Evolutionary conservation across 2,797 vertebrate species (phyloP), one percentile per base, ranked within the genome.

Genomic region (Valencia hispanica): DNA sequence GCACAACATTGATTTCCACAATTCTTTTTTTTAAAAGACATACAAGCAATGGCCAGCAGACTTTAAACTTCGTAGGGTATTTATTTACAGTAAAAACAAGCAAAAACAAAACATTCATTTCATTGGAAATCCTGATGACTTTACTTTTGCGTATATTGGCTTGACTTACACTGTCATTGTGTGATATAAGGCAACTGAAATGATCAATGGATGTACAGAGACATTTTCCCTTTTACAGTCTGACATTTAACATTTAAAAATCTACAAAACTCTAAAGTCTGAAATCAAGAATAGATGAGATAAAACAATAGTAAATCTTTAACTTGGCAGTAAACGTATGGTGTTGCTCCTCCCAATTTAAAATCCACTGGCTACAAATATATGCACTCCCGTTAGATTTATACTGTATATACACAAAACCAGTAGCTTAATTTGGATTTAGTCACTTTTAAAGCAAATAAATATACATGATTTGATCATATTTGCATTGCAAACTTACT

Each of bases 1-100:
- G 77, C 53, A 70, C 34, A 55, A 69, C 34, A 65, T 43, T 32
- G 68, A 79, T 68, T 77, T 77, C 77, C n/a, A 73, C 18, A 10
- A 20, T 82, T 9, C 66, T 12, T 41, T 65, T 78, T 51, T 63
- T 53, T 4, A 55, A 25, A 45, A 18, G 22, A 6, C 12, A 69
- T 8, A 79, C 11, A 65, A 8, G 72, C 1, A 32, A 22, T 14
- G 10, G 20, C 34, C 18, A 73, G 73, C 2, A 86, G 30, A 59
- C 15, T 68, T 25, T 87, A 80, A 88, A 90, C 70, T 84, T 91
- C 66, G 79, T 68, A 79, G 72, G 72, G 79, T 36, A 81, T 93
- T 93, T 93, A 92, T 93, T 92, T 92, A 87, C 89, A 90, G 81
- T 90, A 89, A 91, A 90, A 93, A 88, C 74, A 90, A 90, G 50